Evolutionary conservation across 2,888 invertebrate species (phyloP), one percentile per base, ranked within the genome.

Genomic region (Cheilosia impressa): DNA sequence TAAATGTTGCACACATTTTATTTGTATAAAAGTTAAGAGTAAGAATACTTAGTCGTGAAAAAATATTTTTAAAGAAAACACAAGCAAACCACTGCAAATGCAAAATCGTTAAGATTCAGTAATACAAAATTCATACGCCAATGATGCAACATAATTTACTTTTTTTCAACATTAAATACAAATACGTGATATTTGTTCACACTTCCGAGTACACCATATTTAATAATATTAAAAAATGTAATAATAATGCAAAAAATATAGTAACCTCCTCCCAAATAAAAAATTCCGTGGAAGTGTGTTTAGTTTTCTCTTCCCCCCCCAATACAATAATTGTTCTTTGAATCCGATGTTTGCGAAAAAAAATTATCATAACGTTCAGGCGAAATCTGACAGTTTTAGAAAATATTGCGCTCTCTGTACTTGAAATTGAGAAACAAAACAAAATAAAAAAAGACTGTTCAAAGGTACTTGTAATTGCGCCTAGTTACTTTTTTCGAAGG

Each of bases 311-410:
- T 10, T n/a, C 52, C 68, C 58, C 45, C 52, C 68, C 58, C 45
- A 53, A 69, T 45, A 38, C 38, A 38, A 10, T 13, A 38, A 38
- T 38, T 10, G 1, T 34, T 34, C 9, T 13, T 4, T 2, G 38
- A 1, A 13, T 69, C 60, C 60, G 68, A 77, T 41, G 77, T 77
- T 60, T 27, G 68, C 24, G 60, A 22, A 50, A 66, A 79, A 79
- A 68, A 65, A 58, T 52, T 38, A 22, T 22, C 22, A 22, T 22
- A 2, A 2, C 22, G 22, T 22, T 22, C 10, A 9, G 9, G 31
- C 31, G 9, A 31, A 9, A 9, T 31, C n/a, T 81, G 81, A 81
- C 81, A 76, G 47, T 38, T 27, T 2, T 47, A 22, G 31, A 7
- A 31, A 2, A 31, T 22, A 50, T 13, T 13, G 13, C 22, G 81